A percentile compares a stretch with the other conserved stretches of the same genome.
These are phyloP conservation scores for Xanthia togata DNA, from an alignment of 2,888 invertebrate species.

Conservation along the genomic window DNA sequence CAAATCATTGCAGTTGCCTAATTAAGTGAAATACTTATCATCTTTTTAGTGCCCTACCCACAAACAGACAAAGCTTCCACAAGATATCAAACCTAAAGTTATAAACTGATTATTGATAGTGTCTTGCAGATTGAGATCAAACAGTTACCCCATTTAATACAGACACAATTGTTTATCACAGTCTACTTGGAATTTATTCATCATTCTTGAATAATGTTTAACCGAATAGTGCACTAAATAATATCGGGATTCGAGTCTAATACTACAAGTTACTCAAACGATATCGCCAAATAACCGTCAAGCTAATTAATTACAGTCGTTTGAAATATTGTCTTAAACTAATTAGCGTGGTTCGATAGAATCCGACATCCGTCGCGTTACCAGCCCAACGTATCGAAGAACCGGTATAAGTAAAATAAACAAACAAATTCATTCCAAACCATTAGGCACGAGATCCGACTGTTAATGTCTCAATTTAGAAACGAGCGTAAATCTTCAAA, in stretches of 20 bases:
- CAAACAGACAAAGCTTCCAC: constrained; percentile 6
- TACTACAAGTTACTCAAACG: constrained; percentile 47
- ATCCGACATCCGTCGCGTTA: constrained; percentile 74
- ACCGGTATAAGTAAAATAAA: constrained; percentile 88
- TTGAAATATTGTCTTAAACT: constrained; percentile 69
- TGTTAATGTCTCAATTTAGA: constrained; percentile 91
- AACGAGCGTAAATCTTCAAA: constrained; percentile 91
- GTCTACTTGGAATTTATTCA: constrained; percentile 48
- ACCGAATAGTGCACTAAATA: constrained; percentile 36
- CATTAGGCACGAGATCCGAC: constrained; percentile 90
- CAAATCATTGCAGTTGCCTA: not conserved
- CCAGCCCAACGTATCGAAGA: constrained; percentile 80
- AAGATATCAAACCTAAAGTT: constrained; percentile 14
- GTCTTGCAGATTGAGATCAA: constrained; percentile 49
- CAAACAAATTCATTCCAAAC: constrained; percentile 90
- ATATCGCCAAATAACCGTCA: constrained; percentile 53
- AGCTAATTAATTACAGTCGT: constrained; percentile 63
- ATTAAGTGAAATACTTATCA: not conserved
- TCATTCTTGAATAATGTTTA: constrained; percentile 42
- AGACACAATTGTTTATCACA: constrained; percentile 42
- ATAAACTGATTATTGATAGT: constrained; percentile 26
- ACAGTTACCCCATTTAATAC: constrained; percentile 31
- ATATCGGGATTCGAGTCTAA: constrained; percentile 44
- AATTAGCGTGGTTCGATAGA: constrained; percentile 76
- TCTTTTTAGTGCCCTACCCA: not conserved